phyloP scores from a whole-genome alignment of 1,140 invertebrate genomes.

The Eumaeus atala region DNA sequence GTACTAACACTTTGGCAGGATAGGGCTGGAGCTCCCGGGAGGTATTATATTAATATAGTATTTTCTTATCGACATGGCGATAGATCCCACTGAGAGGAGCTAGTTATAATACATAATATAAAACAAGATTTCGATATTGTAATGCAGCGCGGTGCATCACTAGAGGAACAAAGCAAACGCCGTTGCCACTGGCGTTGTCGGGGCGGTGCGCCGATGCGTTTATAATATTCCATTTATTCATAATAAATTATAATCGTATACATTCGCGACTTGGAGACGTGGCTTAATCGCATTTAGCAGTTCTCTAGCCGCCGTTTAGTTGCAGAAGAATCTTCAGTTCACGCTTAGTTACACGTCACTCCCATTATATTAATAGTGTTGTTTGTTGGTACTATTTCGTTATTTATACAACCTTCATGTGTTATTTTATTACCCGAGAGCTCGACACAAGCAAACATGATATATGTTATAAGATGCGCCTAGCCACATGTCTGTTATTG shows the following conservation, averaged over 20 bases:
- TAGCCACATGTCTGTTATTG: too few species aligned
- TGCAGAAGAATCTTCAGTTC: conserved; percentile 20
- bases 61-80: too few species aligned
- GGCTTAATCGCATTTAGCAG: conserved; percentile 31
- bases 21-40: too few species aligned
- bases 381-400: conserved; percentile 7
- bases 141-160: conserved; percentile 28
- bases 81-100: too few species aligned
- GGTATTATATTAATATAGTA: too few species aligned
- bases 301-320: conserved; percentile 23
- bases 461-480: too few species aligned
- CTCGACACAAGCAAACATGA: too few species aligned
- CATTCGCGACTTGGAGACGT: conserved; percentile 39
- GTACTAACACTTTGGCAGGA: too few species aligned
- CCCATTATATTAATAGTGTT: conserved; percentile 17
- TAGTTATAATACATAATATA: too few species aligned
- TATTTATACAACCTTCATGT: too few species aligned
- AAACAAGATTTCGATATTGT: not conserved
- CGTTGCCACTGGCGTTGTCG: conserved; percentile 70
- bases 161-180: conserved; percentile 67
- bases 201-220: conserved; percentile 69
- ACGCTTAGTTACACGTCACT: conserved; percentile 18
- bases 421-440: too few species aligned
- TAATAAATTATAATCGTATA: conserved; percentile 73
- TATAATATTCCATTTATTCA: conserved; percentile 75